Evolutionary conservation across 2,888 invertebrate species (phyloP).

Genomic region (Hirtodrosophila histrioides): DNA sequence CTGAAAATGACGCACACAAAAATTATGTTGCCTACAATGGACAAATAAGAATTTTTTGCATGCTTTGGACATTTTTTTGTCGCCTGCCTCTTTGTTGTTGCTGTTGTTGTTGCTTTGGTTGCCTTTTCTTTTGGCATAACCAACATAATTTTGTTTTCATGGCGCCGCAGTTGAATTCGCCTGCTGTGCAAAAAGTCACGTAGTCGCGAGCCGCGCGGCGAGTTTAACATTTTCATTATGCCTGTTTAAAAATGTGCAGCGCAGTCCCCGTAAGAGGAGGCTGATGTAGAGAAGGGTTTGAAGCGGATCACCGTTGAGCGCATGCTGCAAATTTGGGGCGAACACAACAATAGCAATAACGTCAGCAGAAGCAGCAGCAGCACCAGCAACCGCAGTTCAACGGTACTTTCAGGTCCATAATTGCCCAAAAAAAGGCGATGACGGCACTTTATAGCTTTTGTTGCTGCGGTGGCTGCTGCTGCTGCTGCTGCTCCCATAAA

Average conservation of each 20-base stretch:
- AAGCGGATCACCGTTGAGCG: slow-evolving; percentile 20
- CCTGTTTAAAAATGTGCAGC: slow-evolving; percentile 56
- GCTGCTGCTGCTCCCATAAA: slow-evolving; percentile 36
- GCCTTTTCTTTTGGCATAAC: neutral
- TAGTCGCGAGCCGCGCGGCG: slow-evolving; percentile 43
- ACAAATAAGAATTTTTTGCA: slow-evolving; percentile 32
- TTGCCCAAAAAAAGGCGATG: slow-evolving; percentile 62
- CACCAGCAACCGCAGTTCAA: slow-evolving; percentile 31
- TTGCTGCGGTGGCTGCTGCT: slow-evolving; percentile 14
- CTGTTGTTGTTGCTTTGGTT: slow-evolving; percentile 16
- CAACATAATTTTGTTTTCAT: slow-evolving; percentile 47
- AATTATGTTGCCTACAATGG: slow-evolving; percentile 51
- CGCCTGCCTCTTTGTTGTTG: slow-evolving; percentile 22
- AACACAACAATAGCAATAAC: slow-evolving; percentile 19
- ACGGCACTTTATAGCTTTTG: slow-evolving; percentile 44
- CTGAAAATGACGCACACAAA: slow-evolving; percentile 74
- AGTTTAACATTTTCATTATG: slow-evolving; percentile 63
- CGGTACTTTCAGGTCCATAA: slow-evolving; percentile 49
- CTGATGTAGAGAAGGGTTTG: neutral
- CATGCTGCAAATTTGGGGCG: slow-evolving; percentile 56
- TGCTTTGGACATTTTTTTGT: slow-evolving; percentile 37
- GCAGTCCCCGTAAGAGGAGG: neutral
- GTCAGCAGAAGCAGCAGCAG: slow-evolving; percentile 10
- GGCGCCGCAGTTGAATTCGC: slow-evolving; percentile 28
- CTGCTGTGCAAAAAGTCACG: slow-evolving; percentile 71